Conservation (phyloP, 2,113 vertebrate species). For the Ginglymostoma cirratum region DNA sequence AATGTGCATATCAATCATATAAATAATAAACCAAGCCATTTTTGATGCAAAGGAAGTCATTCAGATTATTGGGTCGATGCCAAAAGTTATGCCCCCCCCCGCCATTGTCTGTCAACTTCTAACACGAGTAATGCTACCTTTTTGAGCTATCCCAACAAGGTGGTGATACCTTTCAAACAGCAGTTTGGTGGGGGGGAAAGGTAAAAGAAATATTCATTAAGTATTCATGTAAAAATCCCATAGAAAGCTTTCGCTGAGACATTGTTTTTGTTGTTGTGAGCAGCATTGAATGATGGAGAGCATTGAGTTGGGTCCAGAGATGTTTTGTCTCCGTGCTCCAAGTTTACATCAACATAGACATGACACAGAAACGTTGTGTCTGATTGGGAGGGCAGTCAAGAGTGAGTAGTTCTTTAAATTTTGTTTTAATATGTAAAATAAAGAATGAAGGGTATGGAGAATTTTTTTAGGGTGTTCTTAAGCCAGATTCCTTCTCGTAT, state of each 20-base stretch:
- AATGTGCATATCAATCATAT: neutral
- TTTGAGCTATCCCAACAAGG: neutral
- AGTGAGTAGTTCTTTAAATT: neutral
- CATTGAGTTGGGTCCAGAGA: neutral
- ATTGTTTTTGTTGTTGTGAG: neutral
- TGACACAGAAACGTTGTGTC: neutral
- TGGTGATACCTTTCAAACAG: neutral
- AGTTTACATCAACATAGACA: neutral
- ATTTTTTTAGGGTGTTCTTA: neutral
- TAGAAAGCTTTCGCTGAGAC: neutral
- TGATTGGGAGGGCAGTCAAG: neutral
- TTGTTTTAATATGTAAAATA: neutral
- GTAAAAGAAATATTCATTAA: neutral
- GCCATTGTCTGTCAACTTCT: neutral
- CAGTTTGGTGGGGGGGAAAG: neutral
- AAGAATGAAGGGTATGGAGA: too few species aligned
- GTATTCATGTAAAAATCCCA: neutral
- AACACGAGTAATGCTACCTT: neutral
- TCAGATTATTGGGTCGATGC: neutral
- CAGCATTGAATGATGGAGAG: neutral
- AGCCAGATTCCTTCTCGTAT: neutral
- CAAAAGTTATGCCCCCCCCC: neutral
- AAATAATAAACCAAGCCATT: neutral
- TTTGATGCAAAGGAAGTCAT: neutral
- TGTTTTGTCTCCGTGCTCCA: neutral